Evolutionary conservation across 2,113 vertebrate species (phyloP).

Genomic region (Uropsilus gracilis): DNA sequence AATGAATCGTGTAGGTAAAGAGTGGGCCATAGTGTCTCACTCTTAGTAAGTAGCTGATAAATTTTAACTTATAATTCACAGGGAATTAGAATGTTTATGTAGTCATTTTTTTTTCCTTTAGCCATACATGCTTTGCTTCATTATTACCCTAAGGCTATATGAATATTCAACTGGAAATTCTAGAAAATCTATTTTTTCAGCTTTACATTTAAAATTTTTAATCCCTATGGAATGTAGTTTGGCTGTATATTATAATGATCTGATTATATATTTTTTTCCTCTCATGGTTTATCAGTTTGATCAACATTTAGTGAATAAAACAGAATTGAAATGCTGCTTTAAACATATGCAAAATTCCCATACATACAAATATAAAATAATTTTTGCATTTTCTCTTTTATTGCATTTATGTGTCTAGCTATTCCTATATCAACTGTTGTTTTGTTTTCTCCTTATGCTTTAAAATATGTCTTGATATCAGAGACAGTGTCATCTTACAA

Average conservation of each 20-base stretch:
- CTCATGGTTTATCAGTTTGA: neutral
- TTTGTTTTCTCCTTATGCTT: neutral
- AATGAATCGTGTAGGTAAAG: neutral
- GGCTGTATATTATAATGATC: neutral
- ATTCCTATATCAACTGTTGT: neutral
- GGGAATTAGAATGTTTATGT: neutral
- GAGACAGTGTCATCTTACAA: neutral
- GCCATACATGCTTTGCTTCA: too few species aligned
- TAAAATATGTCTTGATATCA: neutral
- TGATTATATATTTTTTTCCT: neutral
- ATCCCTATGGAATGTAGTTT: neutral
- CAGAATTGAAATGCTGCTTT: too few species aligned
- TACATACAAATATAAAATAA: too few species aligned
- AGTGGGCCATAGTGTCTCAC: neutral
- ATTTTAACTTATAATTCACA: neutral
- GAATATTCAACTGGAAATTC: neutral
- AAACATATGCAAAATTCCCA: too few species aligned
- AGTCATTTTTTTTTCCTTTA: neutral
- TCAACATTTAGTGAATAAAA: neutral
- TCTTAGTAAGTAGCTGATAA: neutral
- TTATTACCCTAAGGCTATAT: neutral
- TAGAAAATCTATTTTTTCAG: neutral
- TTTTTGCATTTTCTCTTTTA: neutral
- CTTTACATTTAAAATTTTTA: conserved; percentile 11
- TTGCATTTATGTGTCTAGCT: neutral